These are phyloP conservation scores for Sebastes itinus DNA, from an alignment of 2,797 vertebrate genomes.

Conservation along the genomic window DNA sequence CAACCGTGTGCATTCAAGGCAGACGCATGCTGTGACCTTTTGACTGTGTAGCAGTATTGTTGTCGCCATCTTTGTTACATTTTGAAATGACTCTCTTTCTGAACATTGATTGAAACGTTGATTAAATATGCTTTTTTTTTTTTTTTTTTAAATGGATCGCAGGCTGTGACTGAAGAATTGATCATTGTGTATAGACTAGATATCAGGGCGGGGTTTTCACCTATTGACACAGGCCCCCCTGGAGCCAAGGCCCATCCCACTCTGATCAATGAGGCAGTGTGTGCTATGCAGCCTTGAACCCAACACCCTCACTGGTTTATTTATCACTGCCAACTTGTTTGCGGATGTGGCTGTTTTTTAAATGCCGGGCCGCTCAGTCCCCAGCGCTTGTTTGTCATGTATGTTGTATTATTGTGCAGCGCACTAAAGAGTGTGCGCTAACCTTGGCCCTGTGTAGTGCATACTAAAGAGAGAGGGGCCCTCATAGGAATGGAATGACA, in stretches of 20 bases:
- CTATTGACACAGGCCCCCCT: constrained; percentile 16
- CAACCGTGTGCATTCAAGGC: constrained; percentile 73
- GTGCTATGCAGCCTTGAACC: constrained; percentile 54
- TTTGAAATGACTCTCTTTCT: constrained; percentile 62
- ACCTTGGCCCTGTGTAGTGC: constrained; percentile 37
- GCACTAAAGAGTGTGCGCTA: constrained; percentile 30
- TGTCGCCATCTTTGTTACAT: constrained; percentile 71
- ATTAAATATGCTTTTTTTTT: constrained; percentile 36
- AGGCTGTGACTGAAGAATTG: constrained; percentile 55
- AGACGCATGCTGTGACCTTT: constrained; percentile 72
- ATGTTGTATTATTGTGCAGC: constrained; percentile 49
- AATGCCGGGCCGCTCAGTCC: constrained; percentile 44
- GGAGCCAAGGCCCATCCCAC: constrained; percentile 34
- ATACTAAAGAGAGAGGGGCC: constrained; percentile 42
- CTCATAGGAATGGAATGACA: constrained; percentile 47
- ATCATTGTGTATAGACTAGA: constrained; percentile 35
- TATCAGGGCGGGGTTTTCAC: constrained; percentile 29
- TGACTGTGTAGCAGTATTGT: constrained; percentile 67
- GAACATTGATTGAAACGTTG: constrained; percentile 32
- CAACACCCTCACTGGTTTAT: constrained; percentile 54
- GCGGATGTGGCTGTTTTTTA: constrained; percentile 36
- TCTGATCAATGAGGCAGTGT: constrained; percentile 45
- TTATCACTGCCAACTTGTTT: constrained; percentile 71
- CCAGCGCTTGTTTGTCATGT: constrained; percentile 40
- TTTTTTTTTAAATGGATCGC: constrained; percentile 33